Evolutionary conservation across 2,113 vertebrate genomes (phyloP).

Genomic region (Mixornis gularis): DNA sequence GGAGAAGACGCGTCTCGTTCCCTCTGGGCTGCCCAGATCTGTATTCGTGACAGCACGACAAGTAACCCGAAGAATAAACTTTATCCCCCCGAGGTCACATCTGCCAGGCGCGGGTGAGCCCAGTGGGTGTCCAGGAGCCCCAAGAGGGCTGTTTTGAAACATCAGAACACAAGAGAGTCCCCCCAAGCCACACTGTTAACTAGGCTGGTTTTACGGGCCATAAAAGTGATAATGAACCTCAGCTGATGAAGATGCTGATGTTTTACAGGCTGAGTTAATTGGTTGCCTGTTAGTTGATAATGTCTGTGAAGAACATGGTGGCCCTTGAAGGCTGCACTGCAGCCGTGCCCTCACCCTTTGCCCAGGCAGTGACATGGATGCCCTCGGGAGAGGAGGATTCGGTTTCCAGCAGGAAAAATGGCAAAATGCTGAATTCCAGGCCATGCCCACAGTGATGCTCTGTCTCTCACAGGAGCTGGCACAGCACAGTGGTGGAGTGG

Average conservation of each 20-base stretch:
- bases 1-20: accelerated
- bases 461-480: not conserved
- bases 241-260: not conserved
- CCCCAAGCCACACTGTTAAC: accelerated
- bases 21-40: accelerated
- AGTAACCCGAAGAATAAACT: not conserved
- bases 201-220: not conserved
- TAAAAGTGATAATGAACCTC: not conserved
- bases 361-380: not conserved
- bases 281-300: not conserved
- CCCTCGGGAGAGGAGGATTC: not conserved
- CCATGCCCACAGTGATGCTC: not conserved
- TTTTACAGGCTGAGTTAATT: not conserved
- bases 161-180: not conserved
- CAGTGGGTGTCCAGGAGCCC: not conserved
- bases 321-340: accelerated
- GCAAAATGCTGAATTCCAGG: not conserved
- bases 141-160: not conserved
- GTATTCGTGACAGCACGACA: no score
- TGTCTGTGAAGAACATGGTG: accelerated
- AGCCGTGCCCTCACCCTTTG: not conserved
- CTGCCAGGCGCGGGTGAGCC: not conserved
- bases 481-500: not conserved
- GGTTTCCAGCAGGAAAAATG: not conserved
- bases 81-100: accelerated